These are phyloP conservation scores for Fragum sueziense DNA, from an alignment of 2,888 invertebrate genomes.

Conservation along the genomic window DNA sequence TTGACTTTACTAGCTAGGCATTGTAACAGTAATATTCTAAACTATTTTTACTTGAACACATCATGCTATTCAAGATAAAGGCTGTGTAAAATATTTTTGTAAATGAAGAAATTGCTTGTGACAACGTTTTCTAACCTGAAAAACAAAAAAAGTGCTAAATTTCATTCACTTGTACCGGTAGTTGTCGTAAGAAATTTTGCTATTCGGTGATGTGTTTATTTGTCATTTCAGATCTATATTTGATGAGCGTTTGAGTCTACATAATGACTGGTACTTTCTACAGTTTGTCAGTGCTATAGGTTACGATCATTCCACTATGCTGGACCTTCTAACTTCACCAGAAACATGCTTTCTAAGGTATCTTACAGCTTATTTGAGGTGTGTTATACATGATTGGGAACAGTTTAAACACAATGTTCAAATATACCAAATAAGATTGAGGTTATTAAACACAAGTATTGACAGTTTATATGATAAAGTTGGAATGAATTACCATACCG, in stretches of 20 bases:
- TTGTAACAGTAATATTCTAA: no score
- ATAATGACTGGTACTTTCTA: constrained; percentile 62
- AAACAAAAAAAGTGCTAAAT: no score
- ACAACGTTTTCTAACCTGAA: no score
- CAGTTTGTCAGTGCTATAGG: constrained; percentile 57
- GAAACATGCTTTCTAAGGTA: constrained; percentile 75
- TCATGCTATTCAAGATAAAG: no score
- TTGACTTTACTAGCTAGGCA: background rate
- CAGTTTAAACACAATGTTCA: constrained; percentile 46
- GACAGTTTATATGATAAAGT: no score
- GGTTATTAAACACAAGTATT: background rate
- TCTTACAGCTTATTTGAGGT: constrained; percentile 68
- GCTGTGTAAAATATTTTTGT: no score
- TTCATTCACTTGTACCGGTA: background rate
- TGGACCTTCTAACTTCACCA: constrained; percentile 76
- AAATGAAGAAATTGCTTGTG: no score
- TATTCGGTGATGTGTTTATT: background rate
- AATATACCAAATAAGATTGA: background rate
- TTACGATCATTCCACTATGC: constrained; percentile 69
- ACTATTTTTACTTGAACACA: no score
- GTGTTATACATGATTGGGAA: constrained; percentile 64
- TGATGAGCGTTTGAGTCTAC: constrained; percentile 25
- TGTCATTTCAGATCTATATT: no score
- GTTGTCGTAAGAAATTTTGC: background rate
- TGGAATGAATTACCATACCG: no score